Evolutionary conservation across 2,888 invertebrate genomes (phyloP).

Genomic region (Metalampra italica): DNA sequence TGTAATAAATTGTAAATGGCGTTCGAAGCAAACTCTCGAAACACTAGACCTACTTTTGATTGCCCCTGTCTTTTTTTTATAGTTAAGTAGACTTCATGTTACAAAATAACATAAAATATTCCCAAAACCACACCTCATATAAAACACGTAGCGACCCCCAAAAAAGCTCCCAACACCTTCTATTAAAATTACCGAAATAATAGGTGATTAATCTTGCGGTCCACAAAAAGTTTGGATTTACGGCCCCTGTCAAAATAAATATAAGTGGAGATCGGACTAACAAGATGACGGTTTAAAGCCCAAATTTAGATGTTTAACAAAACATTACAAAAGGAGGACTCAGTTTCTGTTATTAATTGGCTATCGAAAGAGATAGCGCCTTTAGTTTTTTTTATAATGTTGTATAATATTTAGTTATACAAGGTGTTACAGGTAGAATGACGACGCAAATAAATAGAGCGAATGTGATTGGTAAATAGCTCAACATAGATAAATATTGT

Average conservation of each 20-base stretch:
- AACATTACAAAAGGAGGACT: constrained; percentile 56
- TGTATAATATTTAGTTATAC: background rate
- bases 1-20: no score
- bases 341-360: constrained; percentile 63
- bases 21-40: background rate
- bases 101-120: background rate
- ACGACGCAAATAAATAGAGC: no score
- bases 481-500: no score
- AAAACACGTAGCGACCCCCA: constrained; percentile 18
- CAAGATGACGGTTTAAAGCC: constrained; percentile 40
- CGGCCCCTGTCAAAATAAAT: constrained; percentile 66
- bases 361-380: constrained; percentile 44
- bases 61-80: no score
- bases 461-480: no score
- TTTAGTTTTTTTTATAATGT: constrained; percentile 24
- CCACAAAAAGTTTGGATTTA: constrained; percentile 62
- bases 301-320: constrained; percentile 76
- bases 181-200: constrained; percentile 72
- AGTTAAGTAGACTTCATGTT: no score
- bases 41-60: background rate
- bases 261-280: constrained; percentile 45
- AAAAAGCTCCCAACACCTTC: constrained; percentile 53
- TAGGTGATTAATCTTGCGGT: constrained; percentile 67
- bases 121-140: background rate
- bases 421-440: background rate